These are phyloP conservation scores for Drosophila subpulchrella DNA, from an alignment of 1,140 invertebrate species.

Conservation along the genomic window DNA sequence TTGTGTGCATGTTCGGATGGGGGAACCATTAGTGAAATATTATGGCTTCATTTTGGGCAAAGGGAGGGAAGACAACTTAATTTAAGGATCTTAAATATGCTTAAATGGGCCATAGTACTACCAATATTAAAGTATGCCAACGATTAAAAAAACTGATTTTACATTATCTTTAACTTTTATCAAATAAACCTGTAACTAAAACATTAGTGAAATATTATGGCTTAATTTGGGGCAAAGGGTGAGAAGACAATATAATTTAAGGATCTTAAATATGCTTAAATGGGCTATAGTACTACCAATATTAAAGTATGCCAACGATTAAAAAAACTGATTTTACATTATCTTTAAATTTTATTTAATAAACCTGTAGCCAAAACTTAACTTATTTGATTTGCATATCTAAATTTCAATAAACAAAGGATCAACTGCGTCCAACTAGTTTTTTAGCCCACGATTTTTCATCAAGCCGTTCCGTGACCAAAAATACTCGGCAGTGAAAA, in stretches of 20 bases:
- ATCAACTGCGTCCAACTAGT: no score
- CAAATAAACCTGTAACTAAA: no score
- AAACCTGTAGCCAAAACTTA: no score
- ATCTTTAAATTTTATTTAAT: no score
- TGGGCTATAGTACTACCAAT: no score
- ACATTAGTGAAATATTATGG: constrained; percentile 60
- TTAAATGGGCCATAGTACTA: background rate
- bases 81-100: background rate
- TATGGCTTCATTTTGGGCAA: constrained; percentile 12
- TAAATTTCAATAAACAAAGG: no score
- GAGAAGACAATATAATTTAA: background rate
- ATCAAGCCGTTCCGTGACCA: background rate
- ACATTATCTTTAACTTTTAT: no score
- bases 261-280: background rate
- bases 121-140: no score
- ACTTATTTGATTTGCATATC: no score
- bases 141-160: no score
- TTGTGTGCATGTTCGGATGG: constrained; percentile 1
- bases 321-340: no score
- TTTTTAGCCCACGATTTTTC: constrained; percentile 1
- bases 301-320: no score
- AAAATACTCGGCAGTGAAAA: background rate
- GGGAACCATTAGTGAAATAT: constrained; percentile 59
- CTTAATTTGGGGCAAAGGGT: constrained; percentile 2
- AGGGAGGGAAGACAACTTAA: background rate